Evolutionary conservation across 2,888 invertebrate genomes (phyloP).

Genomic region (Drosophila percnosoma): DNA sequence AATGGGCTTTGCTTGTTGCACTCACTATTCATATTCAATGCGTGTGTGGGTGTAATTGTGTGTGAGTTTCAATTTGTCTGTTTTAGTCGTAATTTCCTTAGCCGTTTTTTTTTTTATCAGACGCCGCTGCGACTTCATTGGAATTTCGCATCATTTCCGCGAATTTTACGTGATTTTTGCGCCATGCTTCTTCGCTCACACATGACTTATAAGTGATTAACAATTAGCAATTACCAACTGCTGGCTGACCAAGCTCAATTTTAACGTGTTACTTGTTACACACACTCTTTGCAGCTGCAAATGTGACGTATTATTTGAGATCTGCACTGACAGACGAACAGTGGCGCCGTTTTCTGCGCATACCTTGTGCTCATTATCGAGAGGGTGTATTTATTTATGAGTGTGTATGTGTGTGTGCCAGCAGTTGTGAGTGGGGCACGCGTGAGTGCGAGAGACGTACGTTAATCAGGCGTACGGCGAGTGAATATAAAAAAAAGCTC

Average conservation of each 20-base stretch:
- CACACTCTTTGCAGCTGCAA: slow-evolving; percentile 10
- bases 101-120: slow-evolving; percentile 35
- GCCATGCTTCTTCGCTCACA: slow-evolving; percentile 13
- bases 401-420: slow-evolving; percentile 1
- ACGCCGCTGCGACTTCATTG: slow-evolving; percentile 50
- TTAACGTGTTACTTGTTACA: not conserved
- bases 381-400: slow-evolving; percentile 17
- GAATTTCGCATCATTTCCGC: slow-evolving; percentile 75
- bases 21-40: slow-evolving; percentile 36
- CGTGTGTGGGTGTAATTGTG: slow-evolving; percentile 16
- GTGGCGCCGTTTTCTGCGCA: slow-evolving; percentile 42
- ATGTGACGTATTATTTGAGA: slow-evolving; percentile 32
- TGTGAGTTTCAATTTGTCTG: slow-evolving; percentile 16
- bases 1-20: slow-evolving; percentile 32
- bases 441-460: slow-evolving; percentile 30
- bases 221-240: slow-evolving; percentile 32
- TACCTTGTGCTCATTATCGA: slow-evolving; percentile 44
- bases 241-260: slow-evolving; percentile 26
- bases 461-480: slow-evolving; percentile 36
- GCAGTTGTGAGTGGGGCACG: slow-evolving; percentile 39
- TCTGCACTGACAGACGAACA: slow-evolving; percentile 34
- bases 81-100: slow-evolving; percentile 36
- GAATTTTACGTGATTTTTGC: slow-evolving; percentile 57
- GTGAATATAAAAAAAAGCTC: slow-evolving; percentile 29
- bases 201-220: slow-evolving; percentile 29